phyloP scores from a whole-genome alignment of 2,797 vertebrate species.

The Typhlichthys subterraneus region DNA sequence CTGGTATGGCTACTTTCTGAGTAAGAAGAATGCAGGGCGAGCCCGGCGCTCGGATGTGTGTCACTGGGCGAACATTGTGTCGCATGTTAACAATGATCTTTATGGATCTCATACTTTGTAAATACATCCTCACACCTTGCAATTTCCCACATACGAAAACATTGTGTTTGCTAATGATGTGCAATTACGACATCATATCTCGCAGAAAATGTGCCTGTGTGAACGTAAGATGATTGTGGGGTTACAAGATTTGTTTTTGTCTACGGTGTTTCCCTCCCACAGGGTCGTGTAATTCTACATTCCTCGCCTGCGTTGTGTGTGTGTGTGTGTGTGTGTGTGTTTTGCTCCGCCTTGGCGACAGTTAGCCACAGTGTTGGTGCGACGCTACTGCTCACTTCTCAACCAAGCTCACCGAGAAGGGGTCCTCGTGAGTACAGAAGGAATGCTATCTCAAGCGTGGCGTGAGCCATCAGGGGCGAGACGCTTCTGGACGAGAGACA shows the following conservation, averaged over 20 bases:
- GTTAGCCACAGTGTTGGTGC: constrained; percentile 58
- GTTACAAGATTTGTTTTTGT: constrained; percentile 23
- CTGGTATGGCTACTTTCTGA: constrained; percentile 55
- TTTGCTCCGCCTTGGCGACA: constrained; percentile 47
- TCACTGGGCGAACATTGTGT: constrained; percentile 33
- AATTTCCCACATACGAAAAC: background rate
- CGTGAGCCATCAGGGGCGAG: constrained; percentile 50
- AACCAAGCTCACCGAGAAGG: constrained; percentile 64
- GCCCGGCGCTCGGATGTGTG: constrained; percentile 36
- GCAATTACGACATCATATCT: background rate
- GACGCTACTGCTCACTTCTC: constrained; percentile 65
- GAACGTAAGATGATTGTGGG: background rate
- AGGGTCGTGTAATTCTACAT: constrained; percentile 31
- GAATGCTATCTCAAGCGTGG: constrained; percentile 46
- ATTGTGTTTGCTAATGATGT: background rate
- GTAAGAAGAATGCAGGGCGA: constrained; percentile 41
- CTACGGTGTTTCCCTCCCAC: background rate
- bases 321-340: no score
- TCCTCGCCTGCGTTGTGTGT: constrained; percentile 42
- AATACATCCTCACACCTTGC: background rate
- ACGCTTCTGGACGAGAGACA: constrained; percentile 66
- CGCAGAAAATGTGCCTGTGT: background rate
- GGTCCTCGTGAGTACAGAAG: constrained; percentile 50
- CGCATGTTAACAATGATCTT: constrained; percentile 37
- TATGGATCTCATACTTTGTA: constrained; percentile 27